Conservation (phyloP, 2,113 vertebrate genomes). For the Scomber japonicus region DNA sequence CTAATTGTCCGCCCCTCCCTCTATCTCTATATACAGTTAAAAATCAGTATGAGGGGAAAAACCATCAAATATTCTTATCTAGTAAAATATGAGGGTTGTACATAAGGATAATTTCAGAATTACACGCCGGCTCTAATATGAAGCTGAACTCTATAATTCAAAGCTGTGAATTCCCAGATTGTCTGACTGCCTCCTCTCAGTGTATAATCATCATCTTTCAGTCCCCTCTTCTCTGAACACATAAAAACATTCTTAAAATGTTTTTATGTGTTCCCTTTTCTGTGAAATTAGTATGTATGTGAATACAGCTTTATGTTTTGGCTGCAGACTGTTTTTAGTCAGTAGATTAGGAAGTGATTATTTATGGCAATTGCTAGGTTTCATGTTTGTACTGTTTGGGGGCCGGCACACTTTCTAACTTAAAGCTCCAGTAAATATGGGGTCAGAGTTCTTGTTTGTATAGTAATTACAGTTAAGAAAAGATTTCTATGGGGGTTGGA, state of each 20-base stretch:
- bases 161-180: slow-evolving; percentile 26
- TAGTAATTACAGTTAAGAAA: slow-evolving; percentile 67
- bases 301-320: slow-evolving; percentile 17
- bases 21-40: no score
- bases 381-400: slow-evolving; percentile 28
- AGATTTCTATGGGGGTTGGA: slow-evolving; percentile 45
- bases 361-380: slow-evolving; percentile 68
- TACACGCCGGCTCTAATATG: not conserved
- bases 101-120: not conserved
- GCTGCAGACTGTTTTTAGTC: slow-evolving; percentile 49
- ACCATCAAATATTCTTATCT: not conserved
- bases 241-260: slow-evolving; percentile 40
- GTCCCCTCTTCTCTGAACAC: slow-evolving; percentile 14
- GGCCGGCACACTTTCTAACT: slow-evolving; percentile 1
- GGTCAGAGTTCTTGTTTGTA: slow-evolving; percentile 36
- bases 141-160: slow-evolving; percentile 22
- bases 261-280: slow-evolving; percentile 43
- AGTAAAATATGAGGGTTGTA: not conserved
- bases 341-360: slow-evolving; percentile 66
- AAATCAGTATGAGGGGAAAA: no score
- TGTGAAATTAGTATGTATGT: slow-evolving; percentile 33
- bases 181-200: slow-evolving; percentile 5
- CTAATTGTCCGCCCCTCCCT: no score
- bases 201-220: slow-evolving; percentile 52
- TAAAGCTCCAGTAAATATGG: slow-evolving; percentile 58